A percentile compares a stretch with the other conserved stretches of the same genome.
Conservation (phyloP, 2,113 vertebrate genomes). For the Callaeas wilsoni region DNA sequence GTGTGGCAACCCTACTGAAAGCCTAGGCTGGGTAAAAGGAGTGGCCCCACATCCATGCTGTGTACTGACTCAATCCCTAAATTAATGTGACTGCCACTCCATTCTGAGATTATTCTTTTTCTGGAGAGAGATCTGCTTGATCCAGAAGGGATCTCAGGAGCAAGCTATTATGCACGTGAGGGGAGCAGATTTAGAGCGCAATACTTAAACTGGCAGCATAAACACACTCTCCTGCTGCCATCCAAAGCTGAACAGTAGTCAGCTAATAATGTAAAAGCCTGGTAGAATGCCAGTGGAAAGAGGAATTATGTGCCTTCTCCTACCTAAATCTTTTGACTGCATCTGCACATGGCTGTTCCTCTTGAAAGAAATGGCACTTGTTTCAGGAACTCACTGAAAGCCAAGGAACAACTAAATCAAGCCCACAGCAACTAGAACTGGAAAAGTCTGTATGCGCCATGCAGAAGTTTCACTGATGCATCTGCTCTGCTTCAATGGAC, state of each 20-base stretch:
- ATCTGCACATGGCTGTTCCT: not conserved
- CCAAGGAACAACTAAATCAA: not conserved
- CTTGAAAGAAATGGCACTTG: not conserved
- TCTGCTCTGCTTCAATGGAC: not conserved
- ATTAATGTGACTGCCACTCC: not conserved
- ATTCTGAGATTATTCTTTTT: not conserved
- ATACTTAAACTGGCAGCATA: not conserved
- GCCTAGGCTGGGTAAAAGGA: not conserved
- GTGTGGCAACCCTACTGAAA: not conserved
- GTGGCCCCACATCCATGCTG: not conserved
- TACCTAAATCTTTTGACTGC: not conserved
- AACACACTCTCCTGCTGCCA: not conserved
- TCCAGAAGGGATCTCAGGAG: not conserved
- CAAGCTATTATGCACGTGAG: rapidly evolving
- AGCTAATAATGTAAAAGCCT: not conserved
- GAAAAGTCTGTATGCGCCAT: not conserved
- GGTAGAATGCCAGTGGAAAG: not conserved
- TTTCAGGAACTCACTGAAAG: not conserved
- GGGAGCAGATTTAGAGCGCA: not conserved
- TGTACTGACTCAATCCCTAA: not conserved
- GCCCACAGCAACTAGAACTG: not conserved
- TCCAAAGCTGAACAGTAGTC: not conserved
- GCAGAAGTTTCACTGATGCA: not conserved
- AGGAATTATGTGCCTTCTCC: not conserved
- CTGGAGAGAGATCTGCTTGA: not conserved